These are phyloP conservation scores for Chloroclystis v-ata DNA, from an alignment of 2,888 invertebrate species.

Conservation along the genomic window DNA sequence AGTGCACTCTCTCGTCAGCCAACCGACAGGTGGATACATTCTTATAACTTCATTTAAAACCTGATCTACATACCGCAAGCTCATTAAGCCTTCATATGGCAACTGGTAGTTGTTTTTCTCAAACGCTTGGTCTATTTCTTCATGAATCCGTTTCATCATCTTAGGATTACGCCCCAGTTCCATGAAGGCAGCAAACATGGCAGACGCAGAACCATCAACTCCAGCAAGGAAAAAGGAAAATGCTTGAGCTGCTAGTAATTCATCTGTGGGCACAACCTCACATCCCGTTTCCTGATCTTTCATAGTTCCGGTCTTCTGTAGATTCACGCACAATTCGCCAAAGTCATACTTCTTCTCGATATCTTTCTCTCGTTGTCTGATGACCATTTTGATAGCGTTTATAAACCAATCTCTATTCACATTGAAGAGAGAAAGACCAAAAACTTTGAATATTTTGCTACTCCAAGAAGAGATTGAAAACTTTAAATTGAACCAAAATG, in stretches of 20 bases:
- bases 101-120: constrained; percentile 17
- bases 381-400: constrained; percentile 47
- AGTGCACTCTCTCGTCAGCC: constrained; percentile 40
- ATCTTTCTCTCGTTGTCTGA: constrained; percentile 43
- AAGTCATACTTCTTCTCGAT: constrained; percentile 51
- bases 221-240: constrained; percentile 63
- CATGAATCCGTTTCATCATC: constrained; percentile 43
- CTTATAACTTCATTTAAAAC: constrained; percentile 44
- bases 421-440: constrained; percentile 43
- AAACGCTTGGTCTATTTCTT: constrained; percentile 48
- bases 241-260: constrained; percentile 51
- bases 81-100: constrained; percentile 20
- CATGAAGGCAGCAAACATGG: constrained; percentile 44
- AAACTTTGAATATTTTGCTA: constrained; percentile 27
- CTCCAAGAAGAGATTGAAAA: constrained; percentile 32
- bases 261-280: constrained; percentile 51
- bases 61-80: constrained; percentile 23
- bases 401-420: constrained; percentile 50
- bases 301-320: constrained; percentile 49
- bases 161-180: constrained; percentile 53
- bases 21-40: constrained; percentile 49
- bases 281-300: constrained; percentile 42
- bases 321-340: constrained; percentile 46
- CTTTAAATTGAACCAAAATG: constrained; percentile 33
- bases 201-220: constrained; percentile 54